phyloP scores from a whole-genome alignment of 1,140 invertebrate genomes.

The Gonioctena quinquepunctata region DNA sequence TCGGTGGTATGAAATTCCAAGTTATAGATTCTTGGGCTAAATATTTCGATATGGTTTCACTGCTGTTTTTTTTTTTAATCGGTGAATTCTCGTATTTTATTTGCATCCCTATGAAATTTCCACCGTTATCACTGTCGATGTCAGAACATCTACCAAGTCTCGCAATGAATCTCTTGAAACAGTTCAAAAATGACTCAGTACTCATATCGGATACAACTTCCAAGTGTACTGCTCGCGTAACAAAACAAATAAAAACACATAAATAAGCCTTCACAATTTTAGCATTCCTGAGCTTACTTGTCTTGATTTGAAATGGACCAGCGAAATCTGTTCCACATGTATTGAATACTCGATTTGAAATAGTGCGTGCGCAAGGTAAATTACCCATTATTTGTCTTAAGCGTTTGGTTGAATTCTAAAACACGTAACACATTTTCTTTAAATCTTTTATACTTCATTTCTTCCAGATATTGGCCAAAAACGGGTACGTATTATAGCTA shows the following conservation, averaged over 20 bases:
- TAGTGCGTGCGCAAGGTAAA: constrained; percentile 34
- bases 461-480: too few relatives aligned
- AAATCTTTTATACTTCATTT: too few relatives aligned
- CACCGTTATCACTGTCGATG: constrained; percentile 44
- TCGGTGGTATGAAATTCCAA: constrained; percentile 50
- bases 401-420: too few relatives aligned
- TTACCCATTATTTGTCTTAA: constrained; percentile 45
- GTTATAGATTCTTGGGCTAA: neutral
- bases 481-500: too few relatives aligned
- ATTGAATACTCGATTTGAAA: constrained; percentile 35
- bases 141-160: constrained; percentile 24
- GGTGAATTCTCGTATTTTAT: constrained; percentile 50
- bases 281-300: constrained; percentile 13
- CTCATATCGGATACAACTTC: constrained; percentile 50
- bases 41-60: neutral
- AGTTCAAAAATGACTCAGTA: constrained; percentile 35
- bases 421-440: too few relatives aligned
- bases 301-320: constrained; percentile 40
- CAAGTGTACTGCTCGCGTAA: constrained; percentile 54
- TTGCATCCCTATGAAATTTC: constrained; percentile 44
- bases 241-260: constrained; percentile 55
- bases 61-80: too few relatives aligned
- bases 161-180: constrained; percentile 42
- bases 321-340: constrained; percentile 46
- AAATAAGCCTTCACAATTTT: constrained; percentile 40